Evolutionary conservation across 2,888 invertebrate genomes (phyloP).

Genomic region (Cylloceria caligata): DNA sequence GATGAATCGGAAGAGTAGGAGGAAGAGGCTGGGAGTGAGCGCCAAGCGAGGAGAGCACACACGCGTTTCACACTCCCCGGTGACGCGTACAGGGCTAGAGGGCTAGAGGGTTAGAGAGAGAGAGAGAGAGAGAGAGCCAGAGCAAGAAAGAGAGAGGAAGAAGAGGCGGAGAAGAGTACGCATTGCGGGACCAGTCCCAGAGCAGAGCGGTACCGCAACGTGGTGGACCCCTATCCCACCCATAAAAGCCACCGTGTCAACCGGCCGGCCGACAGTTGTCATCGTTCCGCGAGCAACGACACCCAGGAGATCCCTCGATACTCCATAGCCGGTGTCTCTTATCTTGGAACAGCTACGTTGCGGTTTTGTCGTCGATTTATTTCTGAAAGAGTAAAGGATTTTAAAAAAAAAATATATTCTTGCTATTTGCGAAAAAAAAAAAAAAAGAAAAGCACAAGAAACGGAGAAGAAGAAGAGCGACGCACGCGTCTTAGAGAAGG

Average conservation of each 20-base stretch:
- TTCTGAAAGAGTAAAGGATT: not conserved
- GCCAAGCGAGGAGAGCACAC: conserved; percentile 45
- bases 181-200: conserved; percentile 56
- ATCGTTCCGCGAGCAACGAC: conserved; percentile 70
- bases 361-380: not conserved
- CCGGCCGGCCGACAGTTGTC: conserved; percentile 79
- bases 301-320: conserved; percentile 4
- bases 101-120: conserved; percentile 12
- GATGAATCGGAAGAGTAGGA: conserved; percentile 31
- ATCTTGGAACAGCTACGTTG: not conserved
- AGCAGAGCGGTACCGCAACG: conserved; percentile 67
- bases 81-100: not conserved
- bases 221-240: conserved; percentile 71
- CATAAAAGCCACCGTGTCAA: conserved; percentile 79
- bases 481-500: not conserved
- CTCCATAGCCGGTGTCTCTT: not conserved
- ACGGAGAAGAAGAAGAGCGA: not conserved
- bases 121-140: conserved; percentile 18
- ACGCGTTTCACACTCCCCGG: conserved; percentile 47
- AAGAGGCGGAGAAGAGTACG: conserved; percentile 58
- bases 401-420: not conserved
- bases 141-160: conserved; percentile 53
- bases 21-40: conserved; percentile 43
- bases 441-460: not conserved
- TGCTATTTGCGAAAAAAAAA: not conserved